A percentile compares a stretch with the other conserved stretches of the same genome.
Conservation (phyloP, 2,797 vertebrate genomes). For the Threskiornis aethiopicus region DNA sequence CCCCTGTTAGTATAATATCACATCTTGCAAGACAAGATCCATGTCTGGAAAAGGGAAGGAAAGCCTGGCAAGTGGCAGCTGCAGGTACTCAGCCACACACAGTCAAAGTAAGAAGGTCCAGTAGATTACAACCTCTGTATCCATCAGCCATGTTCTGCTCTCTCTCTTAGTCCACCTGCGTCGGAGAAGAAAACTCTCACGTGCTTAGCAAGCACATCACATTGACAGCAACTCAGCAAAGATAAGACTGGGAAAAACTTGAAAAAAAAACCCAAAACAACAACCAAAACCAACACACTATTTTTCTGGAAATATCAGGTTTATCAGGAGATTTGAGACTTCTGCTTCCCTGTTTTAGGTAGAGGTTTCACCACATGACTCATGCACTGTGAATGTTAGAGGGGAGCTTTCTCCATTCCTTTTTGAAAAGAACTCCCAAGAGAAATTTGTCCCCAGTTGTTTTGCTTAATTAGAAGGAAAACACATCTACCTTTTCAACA, state of each 20-base stretch:
- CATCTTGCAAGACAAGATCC: neutral
- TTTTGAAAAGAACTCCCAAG: neutral
- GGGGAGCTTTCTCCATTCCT: neutral
- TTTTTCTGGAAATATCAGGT: neutral
- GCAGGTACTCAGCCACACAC: neutral
- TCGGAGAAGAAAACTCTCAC: neutral
- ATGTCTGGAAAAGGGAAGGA: neutral
- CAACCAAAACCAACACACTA: too few relatives aligned
- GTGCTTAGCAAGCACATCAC: neutral
- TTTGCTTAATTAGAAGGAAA: neutral
- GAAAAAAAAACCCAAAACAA: neutral
- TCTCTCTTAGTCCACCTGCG: neutral
- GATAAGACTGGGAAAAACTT: neutral
- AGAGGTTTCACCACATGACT: neutral
- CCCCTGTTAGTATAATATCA: neutral
- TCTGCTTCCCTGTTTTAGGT: neutral
- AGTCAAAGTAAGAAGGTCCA: neutral
- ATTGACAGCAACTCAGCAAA: neutral
- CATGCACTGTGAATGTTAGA: neutral
- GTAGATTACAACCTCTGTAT: neutral
- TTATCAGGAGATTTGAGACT: neutral
- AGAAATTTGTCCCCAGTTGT: neutral
- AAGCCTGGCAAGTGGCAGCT: neutral
- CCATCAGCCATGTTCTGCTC: neutral
- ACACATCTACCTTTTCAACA: neutral